phyloP scores from a whole-genome alignment of 2,797 vertebrate genomes.

The Enteromius mattozi region DNA sequence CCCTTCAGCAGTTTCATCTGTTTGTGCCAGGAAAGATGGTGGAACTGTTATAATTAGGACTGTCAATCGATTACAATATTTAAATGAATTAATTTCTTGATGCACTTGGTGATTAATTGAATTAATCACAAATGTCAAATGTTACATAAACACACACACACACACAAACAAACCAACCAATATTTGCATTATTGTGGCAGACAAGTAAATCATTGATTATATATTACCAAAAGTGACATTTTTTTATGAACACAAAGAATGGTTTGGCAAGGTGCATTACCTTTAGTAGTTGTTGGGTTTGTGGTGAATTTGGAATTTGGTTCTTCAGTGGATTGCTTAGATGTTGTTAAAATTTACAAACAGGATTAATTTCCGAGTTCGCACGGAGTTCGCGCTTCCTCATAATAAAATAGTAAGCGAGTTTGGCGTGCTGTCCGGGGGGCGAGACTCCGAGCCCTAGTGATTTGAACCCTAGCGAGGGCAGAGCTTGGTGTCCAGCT shows the following conservation, averaged over 20 bases:
- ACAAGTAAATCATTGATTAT: neutral
- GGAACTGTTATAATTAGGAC: neutral
- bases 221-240: neutral
- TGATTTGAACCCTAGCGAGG: too few species aligned
- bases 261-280: neutral
- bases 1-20: neutral
- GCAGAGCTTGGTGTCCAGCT: too few species aligned
- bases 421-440: too few species aligned
- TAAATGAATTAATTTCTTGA: neutral
- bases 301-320: neutral
- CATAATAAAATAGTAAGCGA: too few species aligned
- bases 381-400: too few species aligned
- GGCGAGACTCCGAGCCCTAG: too few species aligned
- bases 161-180: neutral
- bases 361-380: neutral
- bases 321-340: neutral
- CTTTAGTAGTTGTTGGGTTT: neutral
- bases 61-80: conserved; percentile 10
- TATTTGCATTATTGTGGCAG: neutral
- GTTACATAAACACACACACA: neutral
- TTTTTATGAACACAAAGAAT: neutral
- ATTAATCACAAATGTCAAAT: neutral
- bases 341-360: neutral
- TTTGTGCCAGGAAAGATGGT: neutral
- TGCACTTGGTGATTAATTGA: neutral